These are phyloP conservation scores for Pogonus chalceus DNA, from an alignment of 1,140 invertebrate genomes.

Conservation along the genomic window DNA sequence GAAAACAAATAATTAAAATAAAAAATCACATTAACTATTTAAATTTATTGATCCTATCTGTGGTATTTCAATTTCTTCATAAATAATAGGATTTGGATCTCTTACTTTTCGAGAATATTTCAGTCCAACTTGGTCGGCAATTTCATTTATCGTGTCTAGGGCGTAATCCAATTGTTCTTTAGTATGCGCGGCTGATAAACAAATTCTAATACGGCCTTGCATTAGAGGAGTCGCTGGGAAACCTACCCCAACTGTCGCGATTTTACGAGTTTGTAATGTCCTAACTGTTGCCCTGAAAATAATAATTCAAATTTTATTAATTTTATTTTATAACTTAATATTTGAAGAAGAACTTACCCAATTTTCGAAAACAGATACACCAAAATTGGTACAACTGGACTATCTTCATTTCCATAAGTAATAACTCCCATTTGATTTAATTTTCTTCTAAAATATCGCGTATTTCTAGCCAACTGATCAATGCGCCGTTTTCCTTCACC, in stretches of 20 bases:
- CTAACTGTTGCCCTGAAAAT: constrained; percentile 69
- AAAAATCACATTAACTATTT: too few relatives aligned
- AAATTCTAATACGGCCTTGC: constrained; percentile 89
- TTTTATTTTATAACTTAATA: neutral
- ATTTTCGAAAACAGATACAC: constrained; percentile 93
- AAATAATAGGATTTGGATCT: constrained; percentile 47
- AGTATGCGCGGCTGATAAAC: constrained; percentile 90
- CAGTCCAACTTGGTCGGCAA: constrained; percentile 57
- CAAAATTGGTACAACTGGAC: constrained; percentile 92
- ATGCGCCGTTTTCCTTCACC: constrained; percentile 64
- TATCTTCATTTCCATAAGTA: constrained; percentile 92
- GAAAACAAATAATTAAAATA: too few relatives aligned
- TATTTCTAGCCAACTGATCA: constrained; percentile 69
- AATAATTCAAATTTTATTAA: neutral
- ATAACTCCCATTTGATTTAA: constrained; percentile 89
- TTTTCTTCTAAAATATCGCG: constrained; percentile 78
- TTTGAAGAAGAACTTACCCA: constrained; percentile 46
- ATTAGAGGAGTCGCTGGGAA: constrained; percentile 97
- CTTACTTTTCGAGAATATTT: constrained; percentile 58
- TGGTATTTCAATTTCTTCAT: constrained; percentile 25
- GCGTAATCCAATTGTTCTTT: constrained; percentile 91
- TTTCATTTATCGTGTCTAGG: constrained; percentile 57
- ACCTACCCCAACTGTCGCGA: constrained; percentile 92
- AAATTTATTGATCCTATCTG: too few relatives aligned
- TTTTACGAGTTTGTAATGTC: constrained; percentile 65